Conservation (phyloP, 2,888 invertebrate species). For the Diadegma fenestrale region DNA sequence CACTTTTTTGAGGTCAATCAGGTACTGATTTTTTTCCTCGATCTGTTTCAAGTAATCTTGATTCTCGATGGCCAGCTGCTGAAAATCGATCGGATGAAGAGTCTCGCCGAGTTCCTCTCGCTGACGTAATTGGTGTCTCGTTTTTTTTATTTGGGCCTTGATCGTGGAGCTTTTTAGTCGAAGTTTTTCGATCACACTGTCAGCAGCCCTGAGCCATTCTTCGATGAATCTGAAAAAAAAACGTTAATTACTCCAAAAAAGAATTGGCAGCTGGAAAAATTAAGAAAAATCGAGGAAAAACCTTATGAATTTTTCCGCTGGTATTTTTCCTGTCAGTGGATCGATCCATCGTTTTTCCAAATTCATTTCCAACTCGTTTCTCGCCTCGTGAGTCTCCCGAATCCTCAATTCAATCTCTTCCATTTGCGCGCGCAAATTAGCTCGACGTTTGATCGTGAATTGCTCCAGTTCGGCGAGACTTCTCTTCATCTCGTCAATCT, state of each 20-base stretch:
- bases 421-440: slow-evolving; percentile 85
- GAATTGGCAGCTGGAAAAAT: background rate
- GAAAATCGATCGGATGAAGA: slow-evolving; percentile 88
- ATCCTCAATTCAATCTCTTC: slow-evolving; percentile 87
- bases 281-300: slow-evolving; percentile 60
- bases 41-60: slow-evolving; percentile 85
- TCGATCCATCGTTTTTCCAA: slow-evolving; percentile 87
- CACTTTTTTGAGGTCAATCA: slow-evolving; percentile 87
- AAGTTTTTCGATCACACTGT: slow-evolving; percentile 87
- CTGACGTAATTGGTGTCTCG: slow-evolving; percentile 86
- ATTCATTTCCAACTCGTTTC: slow-evolving; percentile 85
- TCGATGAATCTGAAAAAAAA: slow-evolving; percentile 86
- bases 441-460: slow-evolving; percentile 83
- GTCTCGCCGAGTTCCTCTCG: slow-evolving; percentile 87
- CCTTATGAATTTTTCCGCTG: slow-evolving; percentile 87
- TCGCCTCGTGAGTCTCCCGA: slow-evolving; percentile 85
- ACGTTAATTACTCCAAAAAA: background rate
- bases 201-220: slow-evolving; percentile 87
- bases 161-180: slow-evolving; percentile 87
- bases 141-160: slow-evolving; percentile 86
- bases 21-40: slow-evolving; percentile 86
- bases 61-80: slow-evolving; percentile 88
- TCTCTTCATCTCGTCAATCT: slow-evolving; percentile 85
- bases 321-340: slow-evolving; percentile 87
- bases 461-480: slow-evolving; percentile 81